phyloP scores from a whole-genome alignment of 1,140 invertebrate genomes.

The Cheumatopsyche charites region DNA sequence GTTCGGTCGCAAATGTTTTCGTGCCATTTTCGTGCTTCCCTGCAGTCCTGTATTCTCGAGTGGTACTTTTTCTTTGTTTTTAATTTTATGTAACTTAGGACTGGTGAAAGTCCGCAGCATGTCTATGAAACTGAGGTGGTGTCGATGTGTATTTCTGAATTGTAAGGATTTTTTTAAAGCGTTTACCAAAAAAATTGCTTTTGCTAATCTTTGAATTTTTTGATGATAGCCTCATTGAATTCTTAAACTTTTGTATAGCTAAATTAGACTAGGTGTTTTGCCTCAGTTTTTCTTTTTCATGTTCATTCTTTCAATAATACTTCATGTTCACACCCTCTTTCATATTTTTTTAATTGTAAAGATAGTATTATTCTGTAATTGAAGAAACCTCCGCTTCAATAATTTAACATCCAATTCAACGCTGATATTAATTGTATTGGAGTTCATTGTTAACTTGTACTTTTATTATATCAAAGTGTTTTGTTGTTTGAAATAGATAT shows the following conservation, averaged over 20 bases:
- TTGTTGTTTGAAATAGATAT: slow-evolving; percentile 21
- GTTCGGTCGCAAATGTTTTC: no score
- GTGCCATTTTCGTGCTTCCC: no score
- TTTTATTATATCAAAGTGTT: slow-evolving; percentile 21
- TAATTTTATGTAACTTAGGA: no score
- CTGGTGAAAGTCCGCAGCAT: no score
- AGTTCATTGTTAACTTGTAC: background rate
- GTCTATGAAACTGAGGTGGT: background rate
- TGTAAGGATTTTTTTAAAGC: background rate
- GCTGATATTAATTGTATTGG: background rate
- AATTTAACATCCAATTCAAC: background rate
- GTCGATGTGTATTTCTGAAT: background rate
- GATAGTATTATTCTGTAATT: background rate
- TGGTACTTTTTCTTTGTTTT: no score
- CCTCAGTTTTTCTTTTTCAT: no score
- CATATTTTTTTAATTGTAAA: no score
- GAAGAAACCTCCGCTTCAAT: slow-evolving; percentile 28
- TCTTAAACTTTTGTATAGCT: background rate
- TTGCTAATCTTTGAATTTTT: slow-evolving; percentile 7
- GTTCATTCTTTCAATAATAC: no score
- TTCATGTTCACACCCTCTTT: no score
- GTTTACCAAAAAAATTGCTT: slow-evolving; percentile 8
- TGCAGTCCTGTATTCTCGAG: no score
- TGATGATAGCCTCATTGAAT: background rate
- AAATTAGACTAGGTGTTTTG: no score